A percentile compares a stretch with the other conserved stretches of the same genome.
phyloP scores from a whole-genome alignment of 64 coral and sea anemone genomes.

The Actinia equina region DNA sequence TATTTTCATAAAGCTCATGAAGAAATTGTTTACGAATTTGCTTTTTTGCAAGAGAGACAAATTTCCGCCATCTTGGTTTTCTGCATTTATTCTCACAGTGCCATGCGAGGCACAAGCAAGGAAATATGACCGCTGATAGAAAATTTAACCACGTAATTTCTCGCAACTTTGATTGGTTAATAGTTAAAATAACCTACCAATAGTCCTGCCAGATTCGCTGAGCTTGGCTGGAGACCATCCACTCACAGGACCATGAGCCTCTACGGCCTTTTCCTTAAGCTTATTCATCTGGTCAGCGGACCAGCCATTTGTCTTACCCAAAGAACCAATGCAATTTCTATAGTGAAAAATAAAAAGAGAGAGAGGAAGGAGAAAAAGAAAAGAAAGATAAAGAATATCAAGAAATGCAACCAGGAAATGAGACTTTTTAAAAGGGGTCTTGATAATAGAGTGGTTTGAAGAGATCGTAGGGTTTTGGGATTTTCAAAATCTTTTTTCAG shows the following conservation, averaged over 20 bases:
- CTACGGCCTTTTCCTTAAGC: conserved; percentile 48
- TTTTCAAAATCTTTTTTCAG: too few species aligned
- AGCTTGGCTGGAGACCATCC: conserved; percentile 43
- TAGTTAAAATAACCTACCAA: conserved; percentile 36
- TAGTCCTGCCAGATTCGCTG: conserved; percentile 27
- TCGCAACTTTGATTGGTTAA: conserved; percentile 2
- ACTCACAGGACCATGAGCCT: conserved; percentile 40
- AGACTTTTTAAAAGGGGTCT: too few species aligned
- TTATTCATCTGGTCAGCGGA: conserved; percentile 37
- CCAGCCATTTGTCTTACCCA: conserved; percentile 46
- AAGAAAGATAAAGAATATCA: neutral
- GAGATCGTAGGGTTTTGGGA: too few species aligned
- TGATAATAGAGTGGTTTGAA: too few species aligned
- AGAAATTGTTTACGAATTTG: too few species aligned
- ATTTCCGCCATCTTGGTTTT: too few species aligned
- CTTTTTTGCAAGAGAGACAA: too few species aligned
- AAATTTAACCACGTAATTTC: neutral
- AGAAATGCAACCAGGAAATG: neutral
- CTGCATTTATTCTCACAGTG: too few species aligned
- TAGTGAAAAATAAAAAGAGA: neutral
- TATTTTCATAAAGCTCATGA: too few species aligned
- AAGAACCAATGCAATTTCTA: conserved; percentile 37
- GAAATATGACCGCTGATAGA: neutral
- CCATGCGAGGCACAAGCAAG: too few species aligned
- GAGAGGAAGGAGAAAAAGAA: neutral